Evolutionary conservation across 2,113 vertebrate species (phyloP).

Genomic region (Microtus richardsoni): DNA sequence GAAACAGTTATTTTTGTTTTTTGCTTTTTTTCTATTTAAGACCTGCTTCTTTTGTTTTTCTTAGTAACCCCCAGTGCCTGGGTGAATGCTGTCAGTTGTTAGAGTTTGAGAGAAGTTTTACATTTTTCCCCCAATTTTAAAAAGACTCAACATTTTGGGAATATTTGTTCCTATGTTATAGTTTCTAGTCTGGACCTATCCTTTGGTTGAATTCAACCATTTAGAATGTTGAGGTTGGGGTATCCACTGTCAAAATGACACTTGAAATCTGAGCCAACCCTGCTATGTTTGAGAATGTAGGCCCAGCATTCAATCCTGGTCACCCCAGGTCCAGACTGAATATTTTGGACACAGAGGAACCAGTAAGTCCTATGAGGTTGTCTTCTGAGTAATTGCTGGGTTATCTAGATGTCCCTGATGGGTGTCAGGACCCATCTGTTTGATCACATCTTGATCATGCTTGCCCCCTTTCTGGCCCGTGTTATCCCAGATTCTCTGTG

Average conservation of each 20-base stretch:
- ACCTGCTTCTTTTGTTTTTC: not conserved
- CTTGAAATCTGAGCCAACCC: constrained; percentile 12
- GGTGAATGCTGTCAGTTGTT: not conserved
- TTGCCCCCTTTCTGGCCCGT: not conserved
- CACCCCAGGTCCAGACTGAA: not conserved
- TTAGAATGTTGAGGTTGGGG: not conserved
- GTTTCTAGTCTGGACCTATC: not conserved
- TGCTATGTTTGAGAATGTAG: not conserved
- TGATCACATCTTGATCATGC: not conserved
- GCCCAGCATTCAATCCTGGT: not conserved
- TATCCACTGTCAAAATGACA: not conserved
- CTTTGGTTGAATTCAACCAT: not conserved
- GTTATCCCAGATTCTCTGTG: not conserved
- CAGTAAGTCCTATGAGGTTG: not conserved
- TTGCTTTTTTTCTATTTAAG: not conserved
- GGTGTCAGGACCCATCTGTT: not conserved
- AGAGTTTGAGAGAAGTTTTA: not conserved
- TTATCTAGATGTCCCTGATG: not conserved
- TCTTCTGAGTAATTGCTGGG: not conserved
- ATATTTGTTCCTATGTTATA: not conserved
- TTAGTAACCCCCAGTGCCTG: not conserved
- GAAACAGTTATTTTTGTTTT: constrained; percentile 12
- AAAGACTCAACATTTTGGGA: not conserved
- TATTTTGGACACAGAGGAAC: not conserved
- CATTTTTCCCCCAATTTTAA: not conserved